Evolutionary conservation across 1,140 invertebrate genomes (phyloP), one percentile per base, ranked within the genome.

Genomic region (Ylistrum balloti): DNA sequence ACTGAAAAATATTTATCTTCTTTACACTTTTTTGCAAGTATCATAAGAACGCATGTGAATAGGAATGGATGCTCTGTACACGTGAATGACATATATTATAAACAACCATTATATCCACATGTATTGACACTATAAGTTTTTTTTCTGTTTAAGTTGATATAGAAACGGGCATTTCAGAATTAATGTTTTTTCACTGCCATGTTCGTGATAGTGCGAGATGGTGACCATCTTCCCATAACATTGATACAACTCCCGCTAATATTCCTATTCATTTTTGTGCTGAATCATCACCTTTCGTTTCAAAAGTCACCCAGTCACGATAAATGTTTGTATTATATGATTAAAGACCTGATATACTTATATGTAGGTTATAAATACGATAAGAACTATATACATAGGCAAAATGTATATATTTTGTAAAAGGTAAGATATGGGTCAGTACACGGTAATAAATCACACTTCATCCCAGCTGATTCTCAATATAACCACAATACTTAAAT

Each of bases 341-440:
- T 74, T 45, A 74, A 74, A 74, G n/a, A 74, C n/a, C 56, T n/a
- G 56, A 74, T 74, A 74, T 74, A 74, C 56, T 28, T 74, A 74
- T n/a, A 74, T 74, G 20, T 74, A n/a, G 56, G 56, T 5, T n/a
- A n/a, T 74, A 74, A n/a, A 74, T 28, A 74, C 1, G 56, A 74
- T 74, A 74, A 74, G n/a, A 74, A 28, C 56, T 28, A 28, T 28
- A 74, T 74, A 74, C 28, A 74, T 28, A 45, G 7, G 5, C 28
- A 74, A 74, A 74, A 74, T 17, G 41, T 17, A 45, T 74, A 74
- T n/a, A 74, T n/a, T 74, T 74, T 74, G 56, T 74, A 74, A 74
- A 74, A 74, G 56, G 9, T 17, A 74, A 74, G 56, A 74, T n/a
- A 74, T 7, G 56, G 56, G 56, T 74, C 56, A 74, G 9, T 28